Evolutionary conservation across 2,888 invertebrate species (phyloP).

Genomic region (Trichopoda pennipes): DNA sequence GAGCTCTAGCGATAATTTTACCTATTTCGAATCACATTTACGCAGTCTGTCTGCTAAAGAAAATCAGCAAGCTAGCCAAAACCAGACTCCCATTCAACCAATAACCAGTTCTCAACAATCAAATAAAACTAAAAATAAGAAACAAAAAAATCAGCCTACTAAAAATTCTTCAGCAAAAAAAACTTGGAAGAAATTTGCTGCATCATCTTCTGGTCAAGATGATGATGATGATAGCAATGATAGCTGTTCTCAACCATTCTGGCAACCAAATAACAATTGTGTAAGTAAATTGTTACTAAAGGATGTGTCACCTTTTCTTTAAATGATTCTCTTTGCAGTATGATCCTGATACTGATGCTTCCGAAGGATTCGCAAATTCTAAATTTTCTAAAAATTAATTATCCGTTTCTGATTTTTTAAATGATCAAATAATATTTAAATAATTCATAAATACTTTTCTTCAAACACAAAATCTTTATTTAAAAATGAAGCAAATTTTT

Average conservation of each 20-base stretch:
- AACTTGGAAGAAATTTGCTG: constrained; percentile 32
- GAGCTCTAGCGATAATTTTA: constrained; percentile 26
- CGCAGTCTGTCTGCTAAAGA: constrained; percentile 32
- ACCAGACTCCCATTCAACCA: constrained; percentile 7
- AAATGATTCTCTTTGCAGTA: constrained; percentile 15
- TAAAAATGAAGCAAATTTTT: background rate
- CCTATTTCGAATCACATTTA: constrained; percentile 21
- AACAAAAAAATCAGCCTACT: constrained; percentile 33
- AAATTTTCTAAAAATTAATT: constrained; percentile 56
- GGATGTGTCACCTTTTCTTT: too few species aligned
- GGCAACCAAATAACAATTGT: constrained; percentile 44
- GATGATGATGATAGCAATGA: constrained; percentile 19
- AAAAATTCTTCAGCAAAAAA: constrained; percentile 18
- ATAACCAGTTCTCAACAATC: constrained; percentile 5
- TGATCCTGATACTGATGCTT: constrained; percentile 49
- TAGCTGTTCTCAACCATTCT: constrained; percentile 8
- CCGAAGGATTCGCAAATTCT: constrained; percentile 51
- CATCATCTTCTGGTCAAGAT: constrained; percentile 36
- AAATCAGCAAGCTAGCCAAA: constrained; percentile 25
- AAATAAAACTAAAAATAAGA: constrained; percentile 18
- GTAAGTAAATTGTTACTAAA: constrained; percentile 23
- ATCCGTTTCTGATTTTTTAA: background rate
- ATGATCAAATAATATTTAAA: background rate
- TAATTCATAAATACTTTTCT: constrained; percentile 1
- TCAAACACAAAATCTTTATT: too few species aligned